Conservation (phyloP, 2,797 vertebrate species). For the Vireo griseus region DNA sequence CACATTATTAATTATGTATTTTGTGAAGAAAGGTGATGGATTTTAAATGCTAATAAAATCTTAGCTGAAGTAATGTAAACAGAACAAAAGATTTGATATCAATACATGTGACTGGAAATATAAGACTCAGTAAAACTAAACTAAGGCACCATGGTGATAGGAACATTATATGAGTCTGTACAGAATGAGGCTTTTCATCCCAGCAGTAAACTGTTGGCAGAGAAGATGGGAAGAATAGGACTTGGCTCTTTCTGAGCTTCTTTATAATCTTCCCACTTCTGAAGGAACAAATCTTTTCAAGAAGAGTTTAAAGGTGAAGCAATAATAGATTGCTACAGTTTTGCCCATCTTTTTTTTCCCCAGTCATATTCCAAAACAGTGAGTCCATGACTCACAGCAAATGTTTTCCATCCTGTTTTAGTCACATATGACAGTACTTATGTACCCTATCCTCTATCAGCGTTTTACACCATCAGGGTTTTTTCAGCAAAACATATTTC, state of each 20-base stretch:
- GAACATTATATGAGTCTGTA: neutral
- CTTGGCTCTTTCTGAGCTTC: neutral
- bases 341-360: neutral
- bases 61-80: neutral
- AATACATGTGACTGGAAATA: neutral
- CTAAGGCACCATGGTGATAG: neutral
- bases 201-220: neutral
- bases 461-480: neutral
- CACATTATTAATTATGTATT: neutral
- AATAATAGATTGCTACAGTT: neutral
- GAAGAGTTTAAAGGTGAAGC: neutral
- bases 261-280: neutral
- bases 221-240: neutral
- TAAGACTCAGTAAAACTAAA: neutral
- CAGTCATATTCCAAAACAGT: neutral
- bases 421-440: neutral
- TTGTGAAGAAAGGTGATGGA: neutral
- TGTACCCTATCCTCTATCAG: rapidly evolving
- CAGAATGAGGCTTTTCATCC: neutral
- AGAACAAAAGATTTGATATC: neutral
- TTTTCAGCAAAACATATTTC: neutral
- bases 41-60: neutral
- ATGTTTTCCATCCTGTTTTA: neutral
- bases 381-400: neutral
- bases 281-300: neutral